Conservation (phyloP, 2,113 vertebrate species). For the Anoplopoma fimbria region DNA sequence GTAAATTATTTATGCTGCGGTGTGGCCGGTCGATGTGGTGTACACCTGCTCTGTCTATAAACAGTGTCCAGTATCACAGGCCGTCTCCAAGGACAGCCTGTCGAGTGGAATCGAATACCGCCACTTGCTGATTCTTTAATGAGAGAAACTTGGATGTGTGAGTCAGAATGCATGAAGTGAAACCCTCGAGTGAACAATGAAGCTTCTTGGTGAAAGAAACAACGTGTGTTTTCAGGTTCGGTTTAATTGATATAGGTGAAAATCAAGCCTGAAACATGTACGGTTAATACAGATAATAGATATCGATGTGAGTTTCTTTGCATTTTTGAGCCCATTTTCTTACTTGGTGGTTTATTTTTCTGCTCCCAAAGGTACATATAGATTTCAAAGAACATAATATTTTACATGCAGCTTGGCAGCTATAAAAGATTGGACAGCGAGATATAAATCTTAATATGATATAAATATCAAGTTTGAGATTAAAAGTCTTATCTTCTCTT, state of each 20-base stretch:
- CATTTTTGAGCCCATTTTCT: background rate
- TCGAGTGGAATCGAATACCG: slow-evolving; percentile 70
- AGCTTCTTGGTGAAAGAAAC: slow-evolving; percentile 2
- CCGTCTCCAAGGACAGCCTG: slow-evolving; percentile 58
- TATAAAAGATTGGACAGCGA: background rate
- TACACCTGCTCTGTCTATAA: slow-evolving; percentile 69
- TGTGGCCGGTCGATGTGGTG: slow-evolving; percentile 45
- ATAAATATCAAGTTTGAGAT: background rate
- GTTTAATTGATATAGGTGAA: background rate
- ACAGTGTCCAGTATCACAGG: slow-evolving; percentile 70
- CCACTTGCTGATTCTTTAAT: slow-evolving; percentile 60
- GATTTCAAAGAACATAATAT: background rate
- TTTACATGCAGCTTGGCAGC: background rate
- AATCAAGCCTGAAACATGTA: background rate
- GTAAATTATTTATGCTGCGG: slow-evolving; percentile 79
- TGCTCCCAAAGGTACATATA: background rate
- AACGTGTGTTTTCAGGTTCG: background rate
- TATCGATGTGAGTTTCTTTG: background rate
- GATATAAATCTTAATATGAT: background rate
- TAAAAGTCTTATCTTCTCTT: background rate
- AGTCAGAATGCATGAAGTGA: slow-evolving; percentile 20
- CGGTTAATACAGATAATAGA: background rate
- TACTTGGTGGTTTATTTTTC: background rate
- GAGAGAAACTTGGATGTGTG: slow-evolving; percentile 49
- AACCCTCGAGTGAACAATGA: background rate